Evolutionary conservation across 2,113 vertebrate genomes (phyloP).

Genomic region (Micronycteris hirsuta): DNA sequence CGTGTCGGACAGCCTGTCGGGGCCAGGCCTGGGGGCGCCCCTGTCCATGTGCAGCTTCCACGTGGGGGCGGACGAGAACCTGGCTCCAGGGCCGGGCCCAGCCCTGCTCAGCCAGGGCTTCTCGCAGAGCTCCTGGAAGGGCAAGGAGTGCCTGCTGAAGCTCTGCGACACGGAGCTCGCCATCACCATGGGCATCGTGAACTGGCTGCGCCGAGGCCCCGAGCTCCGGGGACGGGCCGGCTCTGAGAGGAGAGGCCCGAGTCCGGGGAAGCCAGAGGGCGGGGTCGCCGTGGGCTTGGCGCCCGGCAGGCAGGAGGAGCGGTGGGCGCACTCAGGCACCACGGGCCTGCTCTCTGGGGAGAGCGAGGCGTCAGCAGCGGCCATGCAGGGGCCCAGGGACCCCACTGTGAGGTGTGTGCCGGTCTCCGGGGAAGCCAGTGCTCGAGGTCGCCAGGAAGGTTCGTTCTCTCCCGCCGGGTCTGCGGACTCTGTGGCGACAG

Average conservation of each 20-base stretch:
- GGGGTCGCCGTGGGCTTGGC: neutral
- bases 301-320: neutral
- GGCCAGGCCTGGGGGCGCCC: constrained; percentile 81
- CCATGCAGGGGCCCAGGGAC: constrained; percentile 7
- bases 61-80: constrained; percentile 88
- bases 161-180: constrained; percentile 89
- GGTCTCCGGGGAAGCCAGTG: neutral
- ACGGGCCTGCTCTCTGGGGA: constrained; percentile 22
- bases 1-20: constrained; percentile 81
- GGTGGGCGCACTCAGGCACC: neutral
- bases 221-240: neutral
- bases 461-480: neutral
- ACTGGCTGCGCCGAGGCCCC: constrained; percentile 83
- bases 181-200: constrained; percentile 89
- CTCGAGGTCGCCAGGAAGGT: neutral
- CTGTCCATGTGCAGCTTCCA: constrained; percentile 90
- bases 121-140: constrained; percentile 88
- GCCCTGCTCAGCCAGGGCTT: constrained; percentile 85
- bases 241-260: neutral
- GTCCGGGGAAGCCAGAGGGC: neutral
- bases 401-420: neutral
- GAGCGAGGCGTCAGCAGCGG: neutral
- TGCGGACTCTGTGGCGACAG: neutral
- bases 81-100: constrained; percentile 81
- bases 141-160: constrained; percentile 89